Evolutionary conservation across 2,113 vertebrate genomes (phyloP).

Genomic region (Neogale vison): DNA sequence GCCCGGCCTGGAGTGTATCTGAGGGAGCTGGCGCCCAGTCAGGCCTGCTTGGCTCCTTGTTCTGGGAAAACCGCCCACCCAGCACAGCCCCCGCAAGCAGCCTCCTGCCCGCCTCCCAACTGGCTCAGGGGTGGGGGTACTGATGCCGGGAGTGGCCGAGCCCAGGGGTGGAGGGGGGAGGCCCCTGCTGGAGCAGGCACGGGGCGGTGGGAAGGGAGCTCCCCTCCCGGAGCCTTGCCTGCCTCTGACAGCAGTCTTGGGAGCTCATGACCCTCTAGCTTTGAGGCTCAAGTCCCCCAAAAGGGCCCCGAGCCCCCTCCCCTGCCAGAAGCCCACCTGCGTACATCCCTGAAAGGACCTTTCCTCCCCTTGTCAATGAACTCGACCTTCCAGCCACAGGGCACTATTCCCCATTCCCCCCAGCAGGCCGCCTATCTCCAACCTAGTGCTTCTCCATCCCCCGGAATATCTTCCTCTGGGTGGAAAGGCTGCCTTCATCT

Average conservation of each 20-base stretch:
- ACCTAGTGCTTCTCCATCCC: neutral
- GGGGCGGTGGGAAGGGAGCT: conserved; percentile 1
- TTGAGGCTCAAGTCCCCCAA: neutral
- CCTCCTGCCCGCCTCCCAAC: conserved; percentile 59
- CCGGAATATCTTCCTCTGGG: neutral
- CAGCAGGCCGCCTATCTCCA: neutral
- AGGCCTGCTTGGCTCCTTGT: conserved; percentile 32
- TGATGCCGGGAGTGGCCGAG: conserved; percentile 56
- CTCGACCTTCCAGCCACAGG: neutral
- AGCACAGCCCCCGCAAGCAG: conserved; percentile 68
- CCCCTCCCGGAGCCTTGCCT: neutral
- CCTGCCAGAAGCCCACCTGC: neutral
- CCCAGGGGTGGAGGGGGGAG: neutral
- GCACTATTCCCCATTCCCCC: neutral
- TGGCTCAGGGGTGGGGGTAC: neutral
- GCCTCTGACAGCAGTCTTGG: neutral
- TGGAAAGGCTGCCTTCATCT: neutral
- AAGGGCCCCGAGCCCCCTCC: neutral
- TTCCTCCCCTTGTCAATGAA: neutral
- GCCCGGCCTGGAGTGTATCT: conserved; percentile 11
- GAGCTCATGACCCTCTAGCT: neutral
- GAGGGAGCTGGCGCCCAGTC: conserved; percentile 52
- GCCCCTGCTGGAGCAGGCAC: neutral
- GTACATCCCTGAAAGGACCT: neutral
- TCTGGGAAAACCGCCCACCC: conserved; percentile 78